Conservation (phyloP, 2,797 vertebrate species). For the Diceros bicornis region DNA sequence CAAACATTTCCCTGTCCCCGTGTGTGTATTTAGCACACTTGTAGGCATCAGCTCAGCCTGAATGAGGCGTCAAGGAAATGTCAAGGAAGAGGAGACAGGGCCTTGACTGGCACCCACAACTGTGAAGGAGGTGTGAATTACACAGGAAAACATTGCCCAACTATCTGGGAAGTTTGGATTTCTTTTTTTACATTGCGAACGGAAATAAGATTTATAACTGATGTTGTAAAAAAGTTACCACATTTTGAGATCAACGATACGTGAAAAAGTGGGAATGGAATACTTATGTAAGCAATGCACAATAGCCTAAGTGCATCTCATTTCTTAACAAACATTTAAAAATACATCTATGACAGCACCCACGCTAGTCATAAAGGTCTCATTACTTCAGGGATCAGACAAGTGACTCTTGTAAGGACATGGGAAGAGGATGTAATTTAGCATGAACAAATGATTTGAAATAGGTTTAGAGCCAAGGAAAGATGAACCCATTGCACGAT, state of each 20-base stretch:
- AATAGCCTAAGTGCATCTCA: constrained; percentile 39
- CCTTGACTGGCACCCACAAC: constrained; percentile 88
- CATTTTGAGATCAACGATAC: constrained; percentile 65
- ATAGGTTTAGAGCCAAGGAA: constrained; percentile 2
- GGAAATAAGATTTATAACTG: constrained; percentile 83
- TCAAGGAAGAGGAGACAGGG: constrained; percentile 79
- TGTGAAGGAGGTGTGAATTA: constrained; percentile 90
- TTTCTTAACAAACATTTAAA: constrained; percentile 72
- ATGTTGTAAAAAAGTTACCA: constrained; percentile 71
- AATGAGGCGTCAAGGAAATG: constrained; percentile 88
- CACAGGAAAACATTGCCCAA: constrained; percentile 88
- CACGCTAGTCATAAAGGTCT: constrained; percentile 50
- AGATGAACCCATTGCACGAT: neutral
- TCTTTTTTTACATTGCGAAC: constrained; percentile 83
- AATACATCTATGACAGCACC: constrained; percentile 55
- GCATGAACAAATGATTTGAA: constrained; percentile 30
- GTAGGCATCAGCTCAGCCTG: constrained; percentile 83
- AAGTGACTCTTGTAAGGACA: constrained; percentile 68
- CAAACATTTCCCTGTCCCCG: constrained; percentile 82
- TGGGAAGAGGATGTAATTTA: constrained; percentile 42
- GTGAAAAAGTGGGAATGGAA: constrained; percentile 44
- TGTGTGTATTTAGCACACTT: constrained; percentile 80
- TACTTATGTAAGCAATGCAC: constrained; percentile 14
- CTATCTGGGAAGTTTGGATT: constrained; percentile 80
- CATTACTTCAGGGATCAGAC: constrained; percentile 65